phyloP scores from a whole-genome alignment of 2,113 vertebrate species.

The Dicerorhinus sumatrensis region DNA sequence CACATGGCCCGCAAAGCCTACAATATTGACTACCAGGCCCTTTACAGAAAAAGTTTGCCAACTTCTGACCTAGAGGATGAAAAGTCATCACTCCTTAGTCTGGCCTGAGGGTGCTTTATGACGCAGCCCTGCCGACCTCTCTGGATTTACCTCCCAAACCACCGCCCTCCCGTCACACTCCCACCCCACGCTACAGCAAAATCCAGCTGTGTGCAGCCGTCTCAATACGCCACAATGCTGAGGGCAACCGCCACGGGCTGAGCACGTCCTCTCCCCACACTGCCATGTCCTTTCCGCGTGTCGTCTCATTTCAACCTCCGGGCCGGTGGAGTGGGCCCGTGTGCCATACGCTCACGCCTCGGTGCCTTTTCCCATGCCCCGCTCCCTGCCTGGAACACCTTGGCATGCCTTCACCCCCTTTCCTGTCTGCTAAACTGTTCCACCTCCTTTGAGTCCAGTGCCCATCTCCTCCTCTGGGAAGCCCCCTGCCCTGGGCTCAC shows the following conservation, averaged over 20 bases:
- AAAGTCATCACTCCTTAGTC: not conserved
- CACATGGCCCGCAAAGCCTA: not conserved
- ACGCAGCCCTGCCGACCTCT: not conserved
- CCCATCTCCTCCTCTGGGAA: too few relatives aligned
- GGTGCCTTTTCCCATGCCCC: not conserved
- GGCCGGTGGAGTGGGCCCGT: not conserved
- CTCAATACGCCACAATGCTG: not conserved
- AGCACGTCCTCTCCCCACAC: not conserved
- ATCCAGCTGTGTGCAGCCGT: not conserved
- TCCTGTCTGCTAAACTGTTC: not conserved
- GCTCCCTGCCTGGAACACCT: not conserved
- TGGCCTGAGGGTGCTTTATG: not conserved
- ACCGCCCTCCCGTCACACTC: not conserved
- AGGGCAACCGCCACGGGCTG: accelerated
- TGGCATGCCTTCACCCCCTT: not conserved
- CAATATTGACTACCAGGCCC: not conserved
- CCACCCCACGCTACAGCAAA: accelerated
- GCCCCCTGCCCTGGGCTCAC: not conserved
- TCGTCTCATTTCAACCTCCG: not conserved
- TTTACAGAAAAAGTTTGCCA: not conserved
- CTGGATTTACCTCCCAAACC: not conserved
- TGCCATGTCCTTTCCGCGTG: too few relatives aligned
- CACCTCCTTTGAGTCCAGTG: not conserved
- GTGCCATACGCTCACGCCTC: not conserved
- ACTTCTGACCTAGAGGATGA: not conserved